These are phyloP conservation scores for Eilema griseolum DNA, from an alignment of 2,888 invertebrate species.

Conservation along the genomic window DNA sequence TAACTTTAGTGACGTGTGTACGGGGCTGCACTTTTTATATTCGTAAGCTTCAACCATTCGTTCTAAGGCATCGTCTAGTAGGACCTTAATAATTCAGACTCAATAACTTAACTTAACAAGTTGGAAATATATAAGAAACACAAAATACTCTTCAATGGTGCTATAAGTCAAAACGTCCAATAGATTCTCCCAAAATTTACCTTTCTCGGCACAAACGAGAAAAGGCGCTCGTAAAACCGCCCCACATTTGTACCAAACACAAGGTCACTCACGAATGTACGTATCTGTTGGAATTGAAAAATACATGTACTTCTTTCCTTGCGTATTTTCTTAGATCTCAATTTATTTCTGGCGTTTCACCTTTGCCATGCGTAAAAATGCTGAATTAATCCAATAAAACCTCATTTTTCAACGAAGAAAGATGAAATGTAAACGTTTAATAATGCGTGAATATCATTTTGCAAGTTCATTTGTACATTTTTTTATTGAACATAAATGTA, in stretches of 20 bases:
- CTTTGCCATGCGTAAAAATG: slow-evolving; percentile 27
- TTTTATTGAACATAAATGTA: background rate
- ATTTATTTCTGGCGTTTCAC: slow-evolving; percentile 35
- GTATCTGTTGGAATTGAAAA: slow-evolving; percentile 73
- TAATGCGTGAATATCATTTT: slow-evolving; percentile 9
- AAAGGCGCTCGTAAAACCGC: slow-evolving; percentile 74
- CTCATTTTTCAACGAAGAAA: slow-evolving; percentile 17
- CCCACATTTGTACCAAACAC: slow-evolving; percentile 65
- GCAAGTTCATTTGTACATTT: background rate
- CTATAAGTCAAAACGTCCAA: slow-evolving; percentile 74
- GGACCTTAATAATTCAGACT: background rate
- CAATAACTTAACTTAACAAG: slow-evolving; percentile 13
- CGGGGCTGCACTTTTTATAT: too few species aligned
- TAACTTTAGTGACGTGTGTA: too few species aligned
- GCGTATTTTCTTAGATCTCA: slow-evolving; percentile 44
- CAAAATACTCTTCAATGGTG: slow-evolving; percentile 62
- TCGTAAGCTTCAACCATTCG: too few species aligned
- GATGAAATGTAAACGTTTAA: slow-evolving; percentile 13
- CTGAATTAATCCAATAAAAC: slow-evolving; percentile 28
- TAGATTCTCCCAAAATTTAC: slow-evolving; percentile 72
- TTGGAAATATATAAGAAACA: slow-evolving; percentile 44
- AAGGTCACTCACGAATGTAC: slow-evolving; percentile 73
- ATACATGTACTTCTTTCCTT: slow-evolving; percentile 56
- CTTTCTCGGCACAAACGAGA: slow-evolving; percentile 68
- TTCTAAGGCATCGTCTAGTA: too few species aligned